Conservation (phyloP, 2,113 vertebrate species). For the Nothoprocta pentlandii region DNA sequence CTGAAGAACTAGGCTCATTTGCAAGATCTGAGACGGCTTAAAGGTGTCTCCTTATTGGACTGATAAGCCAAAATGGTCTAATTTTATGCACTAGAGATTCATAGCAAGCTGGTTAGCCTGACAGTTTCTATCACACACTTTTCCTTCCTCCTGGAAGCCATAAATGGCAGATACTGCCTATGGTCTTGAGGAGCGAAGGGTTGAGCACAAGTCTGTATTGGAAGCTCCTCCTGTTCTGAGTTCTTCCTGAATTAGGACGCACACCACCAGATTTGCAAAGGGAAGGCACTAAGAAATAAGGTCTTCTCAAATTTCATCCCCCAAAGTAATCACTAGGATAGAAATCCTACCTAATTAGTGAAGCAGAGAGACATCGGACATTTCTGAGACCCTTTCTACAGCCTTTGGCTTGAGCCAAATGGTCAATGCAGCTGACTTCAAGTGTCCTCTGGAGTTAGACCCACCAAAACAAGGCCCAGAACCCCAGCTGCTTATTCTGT, state of each 20-base stretch:
- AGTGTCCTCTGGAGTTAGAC: background rate
- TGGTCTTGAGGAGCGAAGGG: accelerated
- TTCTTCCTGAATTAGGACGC: background rate
- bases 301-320: background rate
- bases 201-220: background rate
- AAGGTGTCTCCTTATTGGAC: background rate
- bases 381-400: background rate
- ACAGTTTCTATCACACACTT: background rate
- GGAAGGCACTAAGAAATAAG: background rate
- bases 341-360: background rate
- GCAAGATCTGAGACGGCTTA: background rate
- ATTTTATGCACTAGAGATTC: background rate
- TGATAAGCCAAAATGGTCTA: background rate
- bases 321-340: background rate
- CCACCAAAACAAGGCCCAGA: background rate
- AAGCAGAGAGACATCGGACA: background rate
- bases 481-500: too few species aligned
- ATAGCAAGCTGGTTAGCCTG: background rate
- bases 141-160: background rate
- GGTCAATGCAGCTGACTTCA: background rate
- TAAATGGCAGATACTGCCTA: background rate
- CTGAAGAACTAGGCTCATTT: background rate
- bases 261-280: background rate
- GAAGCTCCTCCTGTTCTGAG: background rate
- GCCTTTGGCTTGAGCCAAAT: background rate